These are phyloP conservation scores for Hyposoter dolosus DNA, from an alignment of 2,888 invertebrate species.

Conservation along the genomic window DNA sequence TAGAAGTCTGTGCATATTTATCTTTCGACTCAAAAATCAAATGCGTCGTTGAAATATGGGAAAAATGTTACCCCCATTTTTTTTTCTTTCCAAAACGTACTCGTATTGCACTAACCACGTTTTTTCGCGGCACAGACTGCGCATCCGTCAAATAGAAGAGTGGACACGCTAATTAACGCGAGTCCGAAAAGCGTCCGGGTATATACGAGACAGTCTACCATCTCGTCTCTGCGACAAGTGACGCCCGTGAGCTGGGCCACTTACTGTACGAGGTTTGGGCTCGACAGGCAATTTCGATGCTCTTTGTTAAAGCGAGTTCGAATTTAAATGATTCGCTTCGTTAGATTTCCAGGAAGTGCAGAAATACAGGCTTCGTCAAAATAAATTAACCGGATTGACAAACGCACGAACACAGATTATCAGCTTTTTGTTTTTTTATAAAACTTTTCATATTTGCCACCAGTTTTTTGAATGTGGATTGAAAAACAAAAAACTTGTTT, in stretches of 20 bases:
- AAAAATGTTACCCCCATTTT: neutral
- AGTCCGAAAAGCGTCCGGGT: conserved; percentile 40
- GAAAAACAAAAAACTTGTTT: neutral
- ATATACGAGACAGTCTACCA: conserved; percentile 29
- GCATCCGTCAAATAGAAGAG: conserved; percentile 24
- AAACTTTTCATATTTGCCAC: neutral
- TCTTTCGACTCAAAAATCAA: neutral
- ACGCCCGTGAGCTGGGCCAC: conserved; percentile 39
- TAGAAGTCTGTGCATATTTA: neutral
- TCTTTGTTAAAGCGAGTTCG: conserved; percentile 70
- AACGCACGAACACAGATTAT: neutral
- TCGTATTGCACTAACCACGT: neutral
- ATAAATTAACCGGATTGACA: neutral
- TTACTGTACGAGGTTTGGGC: conserved; percentile 47
- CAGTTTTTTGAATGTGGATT: no score
- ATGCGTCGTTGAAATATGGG: neutral
- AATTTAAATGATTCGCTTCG: conserved; percentile 72
- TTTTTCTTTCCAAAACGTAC: neutral
- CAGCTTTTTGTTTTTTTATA: no score
- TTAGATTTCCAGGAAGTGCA: conserved; percentile 24
- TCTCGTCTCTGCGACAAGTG: conserved; percentile 57
- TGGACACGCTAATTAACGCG: conserved; percentile 55
- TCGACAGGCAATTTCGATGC: conserved; percentile 72
- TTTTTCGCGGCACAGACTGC: conserved; percentile 13
- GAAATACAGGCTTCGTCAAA: conserved; percentile 2